Evolutionary conservation across 1,140 invertebrate species (phyloP).

Genomic region (Protaetia brevitarsis): DNA sequence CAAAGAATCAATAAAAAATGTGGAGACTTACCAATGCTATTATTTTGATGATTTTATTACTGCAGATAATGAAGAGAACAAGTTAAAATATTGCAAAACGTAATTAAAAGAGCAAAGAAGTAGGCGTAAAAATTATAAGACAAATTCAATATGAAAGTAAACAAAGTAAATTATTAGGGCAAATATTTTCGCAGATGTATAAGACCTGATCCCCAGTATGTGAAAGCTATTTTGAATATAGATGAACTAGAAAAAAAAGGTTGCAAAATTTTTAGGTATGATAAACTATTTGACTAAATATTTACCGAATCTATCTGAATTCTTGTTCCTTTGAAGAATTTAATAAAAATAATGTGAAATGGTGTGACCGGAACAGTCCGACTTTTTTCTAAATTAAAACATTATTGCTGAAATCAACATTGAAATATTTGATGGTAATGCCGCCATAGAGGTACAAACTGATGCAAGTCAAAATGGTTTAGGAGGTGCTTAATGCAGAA

Average conservation of each 20-base stretch:
- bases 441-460: too few relatives aligned
- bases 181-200: slow-evolving; percentile 27
- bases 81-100: too few relatives aligned
- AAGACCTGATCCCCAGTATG: slow-evolving; percentile 24
- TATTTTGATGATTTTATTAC: slow-evolving; percentile 33
- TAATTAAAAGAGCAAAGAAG: slow-evolving; percentile 20
- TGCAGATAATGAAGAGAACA: slow-evolving; percentile 26
- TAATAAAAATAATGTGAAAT: too few relatives aligned
- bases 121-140: slow-evolving; percentile 28
- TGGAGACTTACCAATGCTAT: slow-evolving; percentile 27
- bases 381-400: too few relatives aligned
- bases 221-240: slow-evolving; percentile 28
- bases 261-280: slow-evolving; percentile 29
- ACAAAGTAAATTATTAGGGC: slow-evolving; percentile 25
- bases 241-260: slow-evolving; percentile 30
- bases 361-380: too few relatives aligned
- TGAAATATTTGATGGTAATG: too few relatives aligned
- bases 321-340: slow-evolving; percentile 22
- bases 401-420: too few relatives aligned
- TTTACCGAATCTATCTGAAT: slow-evolving; percentile 26
- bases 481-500: too few relatives aligned
- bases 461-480: too few relatives aligned
- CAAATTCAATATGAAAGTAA: slow-evolving; percentile 30
- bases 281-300: slow-evolving; percentile 32
- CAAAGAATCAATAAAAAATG: slow-evolving; percentile 38